phyloP scores from a whole-genome alignment of 2,797 vertebrate genomes.

The Alcedo atthis region DNA sequence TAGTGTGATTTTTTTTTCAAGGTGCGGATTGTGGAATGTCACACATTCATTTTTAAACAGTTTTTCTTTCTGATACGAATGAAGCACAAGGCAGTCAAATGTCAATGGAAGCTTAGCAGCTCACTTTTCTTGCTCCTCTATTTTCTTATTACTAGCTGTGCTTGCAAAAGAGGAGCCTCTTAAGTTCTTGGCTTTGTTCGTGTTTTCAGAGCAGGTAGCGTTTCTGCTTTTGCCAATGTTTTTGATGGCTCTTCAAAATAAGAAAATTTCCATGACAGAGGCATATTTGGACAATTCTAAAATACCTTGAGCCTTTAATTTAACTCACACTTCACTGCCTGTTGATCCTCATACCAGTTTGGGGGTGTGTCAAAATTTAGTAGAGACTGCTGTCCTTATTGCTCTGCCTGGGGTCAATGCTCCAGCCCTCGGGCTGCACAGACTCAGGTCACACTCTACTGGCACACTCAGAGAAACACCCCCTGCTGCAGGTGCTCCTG shows the following conservation, averaged over 20 bases:
- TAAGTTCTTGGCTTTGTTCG: background rate
- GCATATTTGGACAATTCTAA: background rate
- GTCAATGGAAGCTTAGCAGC: conserved; percentile 62
- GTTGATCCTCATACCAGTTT: background rate
- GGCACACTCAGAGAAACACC: background rate
- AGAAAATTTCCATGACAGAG: background rate
- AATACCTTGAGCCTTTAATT: background rate
- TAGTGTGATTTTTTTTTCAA: conserved; percentile 71
- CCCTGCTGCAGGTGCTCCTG: background rate
- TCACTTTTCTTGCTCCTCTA: conserved; percentile 27
- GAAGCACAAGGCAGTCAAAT: conserved; percentile 74
- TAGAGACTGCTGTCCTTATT: background rate
- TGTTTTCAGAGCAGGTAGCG: background rate
- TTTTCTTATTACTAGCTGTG: conserved; percentile 22
- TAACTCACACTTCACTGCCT: background rate
- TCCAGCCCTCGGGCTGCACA: background rate
- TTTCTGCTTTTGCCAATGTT: background rate
- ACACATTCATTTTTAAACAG: conserved; percentile 81
- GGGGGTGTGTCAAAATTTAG: background rate
- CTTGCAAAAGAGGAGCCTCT: conserved; percentile 48
- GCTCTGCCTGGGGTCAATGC: background rate
- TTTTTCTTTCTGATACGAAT: conserved; percentile 67
- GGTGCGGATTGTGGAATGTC: conserved; percentile 75
- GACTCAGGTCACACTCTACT: background rate
- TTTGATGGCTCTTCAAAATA: background rate